Conservation (phyloP, 2,888 invertebrate species). For the Apamea monoglypha region DNA sequence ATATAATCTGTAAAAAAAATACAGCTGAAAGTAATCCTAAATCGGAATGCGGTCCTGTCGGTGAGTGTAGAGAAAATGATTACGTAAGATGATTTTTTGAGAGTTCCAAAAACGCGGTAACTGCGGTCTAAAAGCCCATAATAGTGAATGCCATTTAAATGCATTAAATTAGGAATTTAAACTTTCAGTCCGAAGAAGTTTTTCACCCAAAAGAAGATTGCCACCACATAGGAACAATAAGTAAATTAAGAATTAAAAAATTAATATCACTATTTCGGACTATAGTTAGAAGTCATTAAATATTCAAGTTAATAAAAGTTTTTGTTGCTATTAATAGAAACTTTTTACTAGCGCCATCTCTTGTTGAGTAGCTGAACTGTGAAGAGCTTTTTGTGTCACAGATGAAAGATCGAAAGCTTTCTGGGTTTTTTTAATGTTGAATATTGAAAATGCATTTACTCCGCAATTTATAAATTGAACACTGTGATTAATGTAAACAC, state of each 20-base stretch:
- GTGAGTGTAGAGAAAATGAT: not conserved
- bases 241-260: no score
- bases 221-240: no score
- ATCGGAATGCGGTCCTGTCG: not conserved
- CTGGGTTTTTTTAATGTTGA: not conserved
- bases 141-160: not conserved
- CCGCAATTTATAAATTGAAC: slow-evolving; percentile 3
- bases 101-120: not conserved
- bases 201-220: not conserved
- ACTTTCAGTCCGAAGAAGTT: not conserved
- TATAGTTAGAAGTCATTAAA: not conserved
- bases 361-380: slow-evolving; percentile 74
- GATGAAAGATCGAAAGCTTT: not conserved
- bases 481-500: not conserved
- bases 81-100: slow-evolving; percentile 10
- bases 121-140: not conserved
- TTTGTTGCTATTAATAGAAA: slow-evolving; percentile 24
- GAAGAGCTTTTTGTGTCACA: slow-evolving; percentile 17
- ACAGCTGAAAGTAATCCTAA: no score
- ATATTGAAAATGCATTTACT: not conserved
- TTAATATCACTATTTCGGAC: not conserved
- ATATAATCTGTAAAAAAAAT: not conserved
- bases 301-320: not conserved
- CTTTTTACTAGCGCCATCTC: slow-evolving; percentile 77
- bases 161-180: not conserved